phyloP scores from a whole-genome alignment of 2,113 vertebrate species.

The Gobiocypris rarus region DNA sequence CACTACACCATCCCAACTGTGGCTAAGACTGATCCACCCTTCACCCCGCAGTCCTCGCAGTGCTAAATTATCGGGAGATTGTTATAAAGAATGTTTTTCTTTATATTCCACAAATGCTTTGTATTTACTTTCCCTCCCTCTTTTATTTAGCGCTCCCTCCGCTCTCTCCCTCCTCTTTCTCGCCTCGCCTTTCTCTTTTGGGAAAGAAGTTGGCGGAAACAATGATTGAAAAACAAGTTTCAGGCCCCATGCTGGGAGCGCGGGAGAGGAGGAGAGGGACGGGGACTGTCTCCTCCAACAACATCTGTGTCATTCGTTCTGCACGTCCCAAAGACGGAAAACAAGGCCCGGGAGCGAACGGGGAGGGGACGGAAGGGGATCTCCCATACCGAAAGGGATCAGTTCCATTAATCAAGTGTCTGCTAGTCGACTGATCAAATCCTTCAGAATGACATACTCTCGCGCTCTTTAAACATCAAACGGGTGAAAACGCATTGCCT shows the following conservation, averaged over 20 bases:
- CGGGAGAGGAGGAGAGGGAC: conserved; percentile 69
- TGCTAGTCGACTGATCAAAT: conserved; percentile 54
- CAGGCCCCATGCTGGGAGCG: conserved; percentile 81
- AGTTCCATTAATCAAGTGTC: conserved; percentile 69
- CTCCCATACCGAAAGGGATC: conserved; percentile 63
- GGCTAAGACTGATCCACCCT: conserved; percentile 49
- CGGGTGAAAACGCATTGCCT: not conserved
- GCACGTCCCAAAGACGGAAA: conserved; percentile 63
- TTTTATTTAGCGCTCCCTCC: conserved; percentile 60
- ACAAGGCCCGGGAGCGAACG: conserved; percentile 62
- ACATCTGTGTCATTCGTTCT: conserved; percentile 81
- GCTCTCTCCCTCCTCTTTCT: conserved; percentile 58
- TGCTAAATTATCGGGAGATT: conserved; percentile 68
- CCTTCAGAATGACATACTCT: conserved; percentile 37
- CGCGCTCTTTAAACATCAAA: conserved; percentile 42
- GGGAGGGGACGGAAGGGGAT: conserved; percentile 57
- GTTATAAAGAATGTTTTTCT: conserved; percentile 71
- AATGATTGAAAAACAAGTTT: conserved; percentile 81
- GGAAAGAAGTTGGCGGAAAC: conserved; percentile 69
- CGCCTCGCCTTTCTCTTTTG: conserved; percentile 66
- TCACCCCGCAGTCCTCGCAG: conserved; percentile 58
- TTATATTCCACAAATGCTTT: conserved; percentile 69
- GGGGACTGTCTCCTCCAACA: conserved; percentile 76
- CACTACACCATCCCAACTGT: conserved; percentile 23
- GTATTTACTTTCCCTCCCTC: conserved; percentile 70